Percentiles rank a stretch among this genome's conserved stretches.
Conservation (phyloP, 2,113 vertebrate genomes). For the Dolichallabes microphthalmus region DNA sequence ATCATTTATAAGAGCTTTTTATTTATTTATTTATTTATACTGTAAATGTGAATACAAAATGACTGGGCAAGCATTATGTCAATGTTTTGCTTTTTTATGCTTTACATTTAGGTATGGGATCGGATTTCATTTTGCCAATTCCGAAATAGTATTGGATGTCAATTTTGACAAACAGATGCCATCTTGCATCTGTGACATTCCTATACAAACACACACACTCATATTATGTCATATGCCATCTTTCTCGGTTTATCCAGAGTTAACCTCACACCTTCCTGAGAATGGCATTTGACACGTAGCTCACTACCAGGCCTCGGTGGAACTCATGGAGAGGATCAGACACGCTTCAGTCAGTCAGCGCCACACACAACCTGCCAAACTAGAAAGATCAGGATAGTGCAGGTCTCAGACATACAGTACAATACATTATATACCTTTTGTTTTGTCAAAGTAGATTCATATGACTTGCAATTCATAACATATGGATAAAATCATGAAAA, state of each 20-base stretch:
- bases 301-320: slow-evolving; percentile 25
- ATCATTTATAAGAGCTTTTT: background rate
- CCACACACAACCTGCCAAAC: slow-evolving; percentile 11
- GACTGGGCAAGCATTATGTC: background rate
- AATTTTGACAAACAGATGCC: background rate
- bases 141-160: background rate
- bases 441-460: background rate
- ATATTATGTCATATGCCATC: background rate
- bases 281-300: slow-evolving; percentile 34
- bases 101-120: background rate
- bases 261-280: slow-evolving; percentile 25
- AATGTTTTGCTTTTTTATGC: background rate
- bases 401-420: background rate
- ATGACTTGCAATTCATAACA: background rate
- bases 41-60: background rate
- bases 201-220: slow-evolving; percentile 1
- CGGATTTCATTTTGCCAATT: background rate
- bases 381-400: slow-evolving; percentile 21
- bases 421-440: background rate
- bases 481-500: background rate
- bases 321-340: background rate
- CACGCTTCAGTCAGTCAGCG: background rate
- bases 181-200: background rate
- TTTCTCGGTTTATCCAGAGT: slow-evolving; percentile 24
- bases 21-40: too few relatives aligned